These are phyloP conservation scores for Pogonocherus hispidulus DNA, from an alignment of 2,888 invertebrate species.

Conservation along the genomic window DNA sequence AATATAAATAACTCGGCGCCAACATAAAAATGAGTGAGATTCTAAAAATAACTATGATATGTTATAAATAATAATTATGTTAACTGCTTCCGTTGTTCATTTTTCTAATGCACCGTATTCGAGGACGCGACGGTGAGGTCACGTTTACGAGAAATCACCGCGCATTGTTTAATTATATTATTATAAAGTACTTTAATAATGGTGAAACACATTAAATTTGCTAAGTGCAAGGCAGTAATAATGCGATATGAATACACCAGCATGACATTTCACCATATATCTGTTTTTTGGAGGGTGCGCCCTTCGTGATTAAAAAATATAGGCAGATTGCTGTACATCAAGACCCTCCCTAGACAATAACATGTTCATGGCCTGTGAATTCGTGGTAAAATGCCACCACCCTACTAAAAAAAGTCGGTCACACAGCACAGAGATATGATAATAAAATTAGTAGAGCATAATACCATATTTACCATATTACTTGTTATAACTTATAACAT, in stretches of 20 bases:
- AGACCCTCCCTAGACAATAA: slow-evolving; percentile 19
- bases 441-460: slow-evolving; percentile 37
- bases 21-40: background rate
- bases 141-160: background rate
- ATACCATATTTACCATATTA: background rate
- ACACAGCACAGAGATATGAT: slow-evolving; percentile 32
- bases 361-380: slow-evolving; percentile 34
- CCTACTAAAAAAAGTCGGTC: slow-evolving; percentile 45
- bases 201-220: background rate
- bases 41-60: background rate
- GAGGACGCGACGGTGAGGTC: background rate
- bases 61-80: background rate
- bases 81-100: background rate
- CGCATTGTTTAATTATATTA: background rate
- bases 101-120: background rate
- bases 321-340: slow-evolving; percentile 11
- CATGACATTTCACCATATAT: slow-evolving; percentile 13
- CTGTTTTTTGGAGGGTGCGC: slow-evolving; percentile 16
- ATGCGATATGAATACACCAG: background rate
- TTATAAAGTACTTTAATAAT: too few relatives aligned
- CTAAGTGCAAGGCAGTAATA: background rate
- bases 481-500: background rate
- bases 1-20: background rate
- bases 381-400: slow-evolving; percentile 47
- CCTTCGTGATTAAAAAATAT: slow-evolving; percentile 22